Evolutionary conservation across 1,140 invertebrate species (phyloP).

Genomic region (Geopemphigus sp.): DNA sequence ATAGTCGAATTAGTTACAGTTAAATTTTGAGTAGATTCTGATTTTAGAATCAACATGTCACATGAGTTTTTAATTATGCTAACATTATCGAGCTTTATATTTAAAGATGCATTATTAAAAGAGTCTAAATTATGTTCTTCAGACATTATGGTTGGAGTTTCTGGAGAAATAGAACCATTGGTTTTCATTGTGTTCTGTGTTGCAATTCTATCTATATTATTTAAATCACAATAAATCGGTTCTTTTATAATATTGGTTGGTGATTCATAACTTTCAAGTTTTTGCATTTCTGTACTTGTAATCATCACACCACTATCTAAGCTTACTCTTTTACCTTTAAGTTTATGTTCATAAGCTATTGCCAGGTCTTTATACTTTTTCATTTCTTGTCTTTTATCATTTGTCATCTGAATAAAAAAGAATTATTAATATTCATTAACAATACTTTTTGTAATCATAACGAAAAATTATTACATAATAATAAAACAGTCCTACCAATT

Average conservation of each 20-base stretch:
- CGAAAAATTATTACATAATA: too few relatives aligned
- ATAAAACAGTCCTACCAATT: too few relatives aligned
- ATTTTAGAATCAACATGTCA: constrained; percentile 1
- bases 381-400: constrained; percentile 44
- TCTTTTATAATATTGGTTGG: constrained; percentile 5
- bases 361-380: constrained; percentile 40
- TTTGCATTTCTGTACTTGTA: constrained; percentile 41
- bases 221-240: neutral
- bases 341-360: constrained; percentile 27
- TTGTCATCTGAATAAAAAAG: constrained; percentile 29
- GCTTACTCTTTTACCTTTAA: constrained; percentile 37
- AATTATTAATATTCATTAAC: neutral
- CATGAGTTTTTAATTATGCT: neutral
- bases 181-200: neutral
- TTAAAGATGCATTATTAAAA: neutral
- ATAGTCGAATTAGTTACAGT: neutral
- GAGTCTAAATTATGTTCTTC: neutral
- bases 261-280: constrained; percentile 30
- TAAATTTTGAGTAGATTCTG: neutral
- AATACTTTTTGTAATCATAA: neutral
- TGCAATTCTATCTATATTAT: neutral
- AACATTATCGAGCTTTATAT: neutral
- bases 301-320: constrained; percentile 47
- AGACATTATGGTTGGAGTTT: constrained; percentile 1
- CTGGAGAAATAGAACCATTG: neutral